Conservation (phyloP, 2,797 vertebrate genomes). For the Enteromius anoplus region DNA sequence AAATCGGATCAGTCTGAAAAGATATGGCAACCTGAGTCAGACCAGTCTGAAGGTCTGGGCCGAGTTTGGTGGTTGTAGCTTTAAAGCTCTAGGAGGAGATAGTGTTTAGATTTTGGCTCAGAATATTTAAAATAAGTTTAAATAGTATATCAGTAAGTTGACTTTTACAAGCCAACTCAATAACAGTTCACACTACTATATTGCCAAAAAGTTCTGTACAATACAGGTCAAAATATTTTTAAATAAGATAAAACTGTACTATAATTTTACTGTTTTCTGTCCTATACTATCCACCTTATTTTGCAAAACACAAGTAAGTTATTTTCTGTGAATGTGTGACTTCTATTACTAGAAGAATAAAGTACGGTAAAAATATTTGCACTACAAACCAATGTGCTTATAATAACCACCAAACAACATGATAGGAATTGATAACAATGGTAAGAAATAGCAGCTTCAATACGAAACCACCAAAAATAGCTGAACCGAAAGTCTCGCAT, state of each 20-base stretch:
- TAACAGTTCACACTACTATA: not conserved
- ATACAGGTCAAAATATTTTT: not conserved
- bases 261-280: not conserved
- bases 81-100: too few relatives aligned
- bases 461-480: not conserved
- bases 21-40: too few relatives aligned
- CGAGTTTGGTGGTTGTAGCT: too few relatives aligned
- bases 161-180: too few relatives aligned
- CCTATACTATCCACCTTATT: not conserved
- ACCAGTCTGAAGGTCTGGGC: too few relatives aligned
- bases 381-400: not conserved
- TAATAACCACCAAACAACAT: not conserved
- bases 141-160: too few relatives aligned
- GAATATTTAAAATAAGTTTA: too few relatives aligned
- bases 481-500: not conserved
- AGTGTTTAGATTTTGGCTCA: too few relatives aligned
- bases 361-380: not conserved
- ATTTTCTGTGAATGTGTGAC: not conserved
- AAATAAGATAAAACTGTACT: not conserved
- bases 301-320: not conserved
- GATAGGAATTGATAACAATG: not conserved
- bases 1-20: too few relatives aligned
- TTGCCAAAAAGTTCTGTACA: not conserved
- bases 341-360: not conserved
- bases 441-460: not conserved